Evolutionary conservation across 2,888 invertebrate species (phyloP).

Genomic region (Nebria salina): DNA sequence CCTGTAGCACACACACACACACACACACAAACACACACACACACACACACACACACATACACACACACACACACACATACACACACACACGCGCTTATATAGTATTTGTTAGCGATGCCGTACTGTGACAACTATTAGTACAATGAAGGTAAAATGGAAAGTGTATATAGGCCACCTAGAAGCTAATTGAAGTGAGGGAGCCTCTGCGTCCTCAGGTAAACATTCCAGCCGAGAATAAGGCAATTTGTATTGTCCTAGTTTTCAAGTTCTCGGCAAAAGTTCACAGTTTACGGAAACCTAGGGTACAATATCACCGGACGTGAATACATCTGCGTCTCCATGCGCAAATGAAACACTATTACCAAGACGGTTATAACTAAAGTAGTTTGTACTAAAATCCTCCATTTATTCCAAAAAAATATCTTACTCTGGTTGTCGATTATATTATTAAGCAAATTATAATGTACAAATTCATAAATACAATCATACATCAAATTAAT

Average conservation of each 20-base stretch:
- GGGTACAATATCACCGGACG: background rate
- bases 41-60: too few relatives aligned
- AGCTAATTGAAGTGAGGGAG: background rate
- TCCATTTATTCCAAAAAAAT: too few relatives aligned
- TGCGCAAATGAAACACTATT: too few relatives aligned
- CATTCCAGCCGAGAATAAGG: background rate
- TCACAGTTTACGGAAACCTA: background rate
- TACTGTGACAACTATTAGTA: background rate
- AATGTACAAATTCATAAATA: too few relatives aligned
- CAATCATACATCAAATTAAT: too few relatives aligned
- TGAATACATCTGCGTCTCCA: too few relatives aligned
- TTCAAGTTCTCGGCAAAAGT: constrained; percentile 1
- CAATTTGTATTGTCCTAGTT: constrained; percentile 1
- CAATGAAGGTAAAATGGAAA: background rate
- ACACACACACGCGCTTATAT: background rate
- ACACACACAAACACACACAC: too few relatives aligned
- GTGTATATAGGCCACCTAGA: background rate
- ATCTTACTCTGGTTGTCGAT: too few relatives aligned
- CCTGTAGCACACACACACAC: background rate
- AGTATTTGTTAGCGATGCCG: background rate
- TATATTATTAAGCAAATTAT: too few relatives aligned
- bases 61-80: too few relatives aligned
- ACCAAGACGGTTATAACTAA: too few relatives aligned
- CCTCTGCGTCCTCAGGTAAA: background rate
- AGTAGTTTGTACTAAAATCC: too few relatives aligned